A percentile compares a stretch with the other conserved stretches of the same genome.
These are phyloP conservation scores for Chaitophorus viminalis DNA, from an alignment of 2,888 invertebrate species.

Conservation along the genomic window DNA sequence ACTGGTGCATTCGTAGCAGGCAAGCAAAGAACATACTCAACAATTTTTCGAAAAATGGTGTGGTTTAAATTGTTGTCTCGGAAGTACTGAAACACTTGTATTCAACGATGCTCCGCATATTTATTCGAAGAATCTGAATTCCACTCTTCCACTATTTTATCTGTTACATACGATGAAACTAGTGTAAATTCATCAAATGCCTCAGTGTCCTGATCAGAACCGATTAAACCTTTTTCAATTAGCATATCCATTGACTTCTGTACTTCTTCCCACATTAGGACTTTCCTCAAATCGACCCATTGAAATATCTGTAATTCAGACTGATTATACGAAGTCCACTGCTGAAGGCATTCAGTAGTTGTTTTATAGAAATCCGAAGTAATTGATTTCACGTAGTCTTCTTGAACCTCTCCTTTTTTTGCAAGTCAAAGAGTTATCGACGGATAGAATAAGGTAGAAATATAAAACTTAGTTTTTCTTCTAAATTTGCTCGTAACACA, in stretches of 20 bases:
- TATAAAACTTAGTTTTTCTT: slow-evolving; percentile 39
- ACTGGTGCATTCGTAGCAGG: not conserved
- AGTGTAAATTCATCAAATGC: slow-evolving; percentile 33
- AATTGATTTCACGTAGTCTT: slow-evolving; percentile 38
- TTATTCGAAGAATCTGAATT: slow-evolving; percentile 39
- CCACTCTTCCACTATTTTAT: slow-evolving; percentile 16
- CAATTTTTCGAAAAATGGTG: slow-evolving; percentile 12
- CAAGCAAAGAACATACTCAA: not conserved
- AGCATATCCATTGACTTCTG: slow-evolving; percentile 35
- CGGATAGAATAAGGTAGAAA: slow-evolving; percentile 32
- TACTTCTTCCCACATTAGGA: slow-evolving; percentile 6
- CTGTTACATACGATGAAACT: slow-evolving; percentile 6
- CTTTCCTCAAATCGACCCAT: slow-evolving; percentile 26
- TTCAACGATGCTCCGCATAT: slow-evolving; percentile 32
- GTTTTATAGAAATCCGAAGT: slow-evolving; percentile 36
- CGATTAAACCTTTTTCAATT: slow-evolving; percentile 45
- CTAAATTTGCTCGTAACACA: slow-evolving; percentile 39
- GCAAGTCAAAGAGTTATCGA: slow-evolving; percentile 35
- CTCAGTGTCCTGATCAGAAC: slow-evolving; percentile 22
- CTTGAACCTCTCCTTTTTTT: slow-evolving; percentile 32
- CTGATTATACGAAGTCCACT: slow-evolving; percentile 20
- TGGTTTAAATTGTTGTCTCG: slow-evolving; percentile 36
- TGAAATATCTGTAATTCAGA: slow-evolving; percentile 38
- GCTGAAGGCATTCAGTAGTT: slow-evolving; percentile 36
- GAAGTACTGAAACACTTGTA: slow-evolving; percentile 39